Evolutionary conservation across 2,797 vertebrate genomes (phyloP).

Genomic region (Diplodus sargus): DNA sequence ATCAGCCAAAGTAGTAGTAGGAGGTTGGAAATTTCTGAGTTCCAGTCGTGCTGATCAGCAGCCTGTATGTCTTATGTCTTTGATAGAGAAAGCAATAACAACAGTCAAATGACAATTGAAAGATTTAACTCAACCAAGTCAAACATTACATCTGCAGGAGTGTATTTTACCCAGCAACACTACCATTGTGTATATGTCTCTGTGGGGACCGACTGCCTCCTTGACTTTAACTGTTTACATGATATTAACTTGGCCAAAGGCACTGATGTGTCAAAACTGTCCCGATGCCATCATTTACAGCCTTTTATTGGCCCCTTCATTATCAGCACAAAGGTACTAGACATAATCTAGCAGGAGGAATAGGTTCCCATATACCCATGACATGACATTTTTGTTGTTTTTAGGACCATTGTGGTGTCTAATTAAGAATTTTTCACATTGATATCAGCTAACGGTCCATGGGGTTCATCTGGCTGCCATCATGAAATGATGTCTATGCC

Average conservation of each 20-base stretch:
- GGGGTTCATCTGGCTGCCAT: too few species aligned
- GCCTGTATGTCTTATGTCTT: neutral
- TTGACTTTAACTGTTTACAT: conserved; percentile 19
- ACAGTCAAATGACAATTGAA: neutral
- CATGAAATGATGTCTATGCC: too few species aligned
- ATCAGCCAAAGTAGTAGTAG: too few species aligned
- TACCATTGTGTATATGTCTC: conserved; percentile 3
- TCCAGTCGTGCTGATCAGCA: neutral
- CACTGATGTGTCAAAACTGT: neutral
- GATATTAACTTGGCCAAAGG: neutral
- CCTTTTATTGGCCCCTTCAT: conserved; percentile 18
- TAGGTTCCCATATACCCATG: too few species aligned
- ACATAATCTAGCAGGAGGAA: neutral
- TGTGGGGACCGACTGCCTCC: neutral
- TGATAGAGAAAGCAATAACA: neutral
- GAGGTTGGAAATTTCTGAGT: neutral
- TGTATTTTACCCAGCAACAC: neutral
- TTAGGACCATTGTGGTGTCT: too few species aligned
- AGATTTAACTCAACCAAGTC: neutral
- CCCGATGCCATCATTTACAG: neutral
- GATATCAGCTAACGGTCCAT: too few species aligned
- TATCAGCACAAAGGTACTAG: neutral
- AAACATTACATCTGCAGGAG: neutral
- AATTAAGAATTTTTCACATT: too few species aligned
- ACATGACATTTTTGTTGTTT: too few species aligned